These are phyloP conservation scores for Pachyuromys duprasi DNA, from an alignment of 2,797 vertebrate genomes.

Conservation along the genomic window DNA sequence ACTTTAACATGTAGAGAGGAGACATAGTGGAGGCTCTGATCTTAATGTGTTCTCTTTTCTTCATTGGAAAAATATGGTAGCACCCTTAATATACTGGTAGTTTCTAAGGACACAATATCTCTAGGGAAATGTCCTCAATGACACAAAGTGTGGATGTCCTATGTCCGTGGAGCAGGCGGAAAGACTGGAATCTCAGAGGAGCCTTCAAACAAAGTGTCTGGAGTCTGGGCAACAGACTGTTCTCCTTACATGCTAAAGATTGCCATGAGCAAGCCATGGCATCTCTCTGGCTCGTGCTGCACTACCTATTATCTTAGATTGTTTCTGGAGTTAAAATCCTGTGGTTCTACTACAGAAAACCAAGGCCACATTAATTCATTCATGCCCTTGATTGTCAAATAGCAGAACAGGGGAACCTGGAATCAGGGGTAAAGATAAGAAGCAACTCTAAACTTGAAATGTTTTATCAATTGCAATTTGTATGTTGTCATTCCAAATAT, in stretches of 20 bases:
- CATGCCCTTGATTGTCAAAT: neutral
- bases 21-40: neutral
- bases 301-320: neutral
- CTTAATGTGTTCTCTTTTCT: neutral
- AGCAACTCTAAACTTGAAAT: neutral
- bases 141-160: neutral
- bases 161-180: neutral
- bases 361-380: neutral
- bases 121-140: neutral
- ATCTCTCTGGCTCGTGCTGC: neutral
- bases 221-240: too few species aligned
- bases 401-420: neutral
- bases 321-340: neutral
- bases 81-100: neutral
- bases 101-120: neutral
- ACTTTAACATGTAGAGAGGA: neutral
- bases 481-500: neutral
- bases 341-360: neutral
- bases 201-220: neutral
- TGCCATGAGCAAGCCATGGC: rapidly evolving
- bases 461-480: neutral
- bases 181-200: too few species aligned
- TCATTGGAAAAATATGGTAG: neutral
- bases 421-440: neutral
- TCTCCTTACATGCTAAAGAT: too few species aligned